Percentiles rank a stretch among this genome's conserved stretches.
Conservation (phyloP, 2,797 vertebrate species). For the Ctenosaura bakeri region DNA sequence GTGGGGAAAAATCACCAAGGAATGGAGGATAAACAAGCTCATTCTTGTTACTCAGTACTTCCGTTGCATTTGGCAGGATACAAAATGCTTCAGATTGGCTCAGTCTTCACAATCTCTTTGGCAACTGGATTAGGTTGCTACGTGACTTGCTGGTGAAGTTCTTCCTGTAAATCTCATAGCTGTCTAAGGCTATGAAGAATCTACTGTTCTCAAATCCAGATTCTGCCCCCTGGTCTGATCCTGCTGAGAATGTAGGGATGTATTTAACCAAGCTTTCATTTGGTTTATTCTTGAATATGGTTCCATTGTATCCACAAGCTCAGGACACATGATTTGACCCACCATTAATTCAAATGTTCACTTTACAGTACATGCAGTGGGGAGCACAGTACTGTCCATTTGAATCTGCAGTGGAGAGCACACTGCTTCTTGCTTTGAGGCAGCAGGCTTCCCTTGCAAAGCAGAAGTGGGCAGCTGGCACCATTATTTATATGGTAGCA, state of each 20-base stretch:
- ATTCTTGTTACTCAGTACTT: neutral
- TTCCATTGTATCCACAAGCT: neutral
- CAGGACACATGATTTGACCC: too few species aligned
- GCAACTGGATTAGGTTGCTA: neutral
- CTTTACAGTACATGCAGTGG: too few species aligned
- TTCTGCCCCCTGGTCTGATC: neutral
- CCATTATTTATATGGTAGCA: too few species aligned
- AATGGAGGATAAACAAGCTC: neutral
- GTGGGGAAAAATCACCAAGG: neutral
- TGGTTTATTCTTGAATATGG: neutral
- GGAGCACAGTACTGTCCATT: too few species aligned
- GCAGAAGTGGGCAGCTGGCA: too few species aligned
- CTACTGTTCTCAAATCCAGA: neutral
- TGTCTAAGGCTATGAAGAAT: neutral
- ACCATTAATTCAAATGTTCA: too few species aligned
- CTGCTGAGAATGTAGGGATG: neutral
- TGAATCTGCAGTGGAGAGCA: too few species aligned
- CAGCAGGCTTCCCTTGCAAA: too few species aligned
- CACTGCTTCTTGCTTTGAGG: too few species aligned
- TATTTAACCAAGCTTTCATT: neutral
- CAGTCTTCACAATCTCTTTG: neutral
- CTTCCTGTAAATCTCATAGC: neutral
- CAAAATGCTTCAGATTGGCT: constrained; percentile 1
- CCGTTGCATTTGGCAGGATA: neutral
- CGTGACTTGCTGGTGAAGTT: neutral